Evolutionary conservation across 2,113 vertebrate species (phyloP), one percentile per base, ranked within the genome.

Genomic region (Menura novaehollandiae): DNA sequence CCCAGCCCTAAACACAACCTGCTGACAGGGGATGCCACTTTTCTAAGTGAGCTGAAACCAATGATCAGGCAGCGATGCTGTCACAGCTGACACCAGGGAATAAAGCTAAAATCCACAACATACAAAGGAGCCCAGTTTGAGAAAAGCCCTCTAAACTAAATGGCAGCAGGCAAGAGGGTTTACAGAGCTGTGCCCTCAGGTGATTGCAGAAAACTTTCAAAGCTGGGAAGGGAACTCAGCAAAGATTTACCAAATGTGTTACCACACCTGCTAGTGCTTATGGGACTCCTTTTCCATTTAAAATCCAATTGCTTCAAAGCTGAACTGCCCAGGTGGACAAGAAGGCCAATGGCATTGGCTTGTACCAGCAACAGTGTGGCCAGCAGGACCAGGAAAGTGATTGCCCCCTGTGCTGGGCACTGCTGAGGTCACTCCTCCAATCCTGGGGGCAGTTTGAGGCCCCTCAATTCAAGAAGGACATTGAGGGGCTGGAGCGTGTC

Each of bases 401-500:
- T 3, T 67, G 52, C 39, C 28, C 23, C 17, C 27, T 33, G 52
- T 10, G 10, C 32, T 28, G 19, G 63, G 16, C 28, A 47, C 28
- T 68, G n/a, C 53, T 41, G 53, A 2, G 69, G 13, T 46, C 16
- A 46, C 28, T 28, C 13, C 33, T 60, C 60, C 18, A 43, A 0
- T 15, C 6, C 35, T 43, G 15, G 9, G 19, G 11, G 1, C 60
- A 75, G 28, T 7, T 26, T 5, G n/a, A 39, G 52, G 28, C 1
- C 5, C 4, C 52, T 44, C 37, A 23, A 4, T 5, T 11, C 49
- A 52, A 59, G 6, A 8, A 6, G 26, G 35, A 66, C 32, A 1
- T 0, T 1, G 10, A 67, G 13, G 6, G 44, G 18, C 22, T 43
- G 58, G 44, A 52, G 18, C 0, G 0, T 59, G 19, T 20, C 12